Evolutionary conservation across 2,888 invertebrate genomes (phyloP), one percentile per base, ranked within the genome.

Genomic region (Rhorus exstirpatorius): DNA sequence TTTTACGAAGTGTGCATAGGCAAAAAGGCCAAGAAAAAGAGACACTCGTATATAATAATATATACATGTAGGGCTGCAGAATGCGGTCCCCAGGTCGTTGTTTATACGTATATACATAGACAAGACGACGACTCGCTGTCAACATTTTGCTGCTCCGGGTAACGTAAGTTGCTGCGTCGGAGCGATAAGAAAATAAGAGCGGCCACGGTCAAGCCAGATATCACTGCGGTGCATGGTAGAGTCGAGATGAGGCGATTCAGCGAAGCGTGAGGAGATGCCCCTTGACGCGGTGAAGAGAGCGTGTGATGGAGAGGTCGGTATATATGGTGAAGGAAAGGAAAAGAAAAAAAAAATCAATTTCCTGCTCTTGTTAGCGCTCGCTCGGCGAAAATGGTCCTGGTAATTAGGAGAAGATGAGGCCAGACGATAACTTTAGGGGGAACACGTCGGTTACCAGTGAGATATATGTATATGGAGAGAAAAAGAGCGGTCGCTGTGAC

Each of bases 331-430:
- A 46, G 21, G 21, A 26, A 19, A 38, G 41, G 19, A 38, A 38
- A 12, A 21, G 17, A 67, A 24, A 51, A 78, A 82, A 82, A 84
- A 51, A 85, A 85, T 84, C 84, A 82, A 85, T 85, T 85, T 86
- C 79, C 81, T 75, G 65, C 63, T 61, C 82, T 84, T 80, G 80
- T 85, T 85, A 85, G 79, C 71, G 76, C 38, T 51, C 65, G 72
- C 68, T 70, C 61, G 70, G 49, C 51, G 79, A 81, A 76, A 68
- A 77, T 81, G 68, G 80, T 53, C 76, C 53, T 51, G 84, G 70
- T 84, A 86, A 86, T 86, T 86, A 85, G 85, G 74, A 60, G 79
- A 80, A 81, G 86, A 86, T 83, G 79, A 74, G 79, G 49, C 71
- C 65, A 71, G 72, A 72, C 68, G 82, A 84, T 84, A 84, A 79